Evolutionary conservation across 2,888 invertebrate species (phyloP).

Genomic region (Pyrocoelia pectoralis): DNA sequence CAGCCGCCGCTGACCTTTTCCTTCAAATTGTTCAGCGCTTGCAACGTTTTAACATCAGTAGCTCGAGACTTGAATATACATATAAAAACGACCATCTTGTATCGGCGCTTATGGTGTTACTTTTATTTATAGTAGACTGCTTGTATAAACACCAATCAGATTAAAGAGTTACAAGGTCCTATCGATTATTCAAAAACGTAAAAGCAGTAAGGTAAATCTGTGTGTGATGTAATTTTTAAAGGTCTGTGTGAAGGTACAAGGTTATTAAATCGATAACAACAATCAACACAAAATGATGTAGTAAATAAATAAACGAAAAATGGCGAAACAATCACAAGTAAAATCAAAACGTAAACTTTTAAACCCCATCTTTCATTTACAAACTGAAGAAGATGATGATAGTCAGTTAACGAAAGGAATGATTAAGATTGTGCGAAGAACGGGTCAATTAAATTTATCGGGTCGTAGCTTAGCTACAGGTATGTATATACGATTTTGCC

Average conservation of each 20-base stretch:
- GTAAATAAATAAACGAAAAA: conserved; percentile 34
- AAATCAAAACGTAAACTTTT: conserved; percentile 55
- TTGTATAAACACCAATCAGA: not conserved
- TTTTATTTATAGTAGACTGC: no score
- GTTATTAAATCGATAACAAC: not conserved
- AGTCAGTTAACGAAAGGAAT: conserved; percentile 72
- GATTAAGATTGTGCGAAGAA: conserved; percentile 81
- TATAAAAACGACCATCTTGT: no score
- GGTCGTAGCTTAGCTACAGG: conserved; percentile 78
- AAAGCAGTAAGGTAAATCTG: not conserved
- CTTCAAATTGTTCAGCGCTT: no score
- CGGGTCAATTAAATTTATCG: conserved; percentile 82
- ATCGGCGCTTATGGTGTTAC: no score
- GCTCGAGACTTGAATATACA: no score
- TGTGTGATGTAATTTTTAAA: not conserved
- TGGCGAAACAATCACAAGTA: conserved; percentile 54
- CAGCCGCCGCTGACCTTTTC: no score
- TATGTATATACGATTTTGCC: no score
- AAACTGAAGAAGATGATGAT: conserved; percentile 76
- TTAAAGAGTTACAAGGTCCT: not conserved
- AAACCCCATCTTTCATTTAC: conserved; percentile 74
- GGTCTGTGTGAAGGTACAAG: not conserved
- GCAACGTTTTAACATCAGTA: no score
- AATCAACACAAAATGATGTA: not conserved
- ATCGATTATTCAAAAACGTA: conserved; percentile 13